Evolutionary conservation across 2,797 vertebrate species (phyloP).

Genomic region (Peromyscus aztecus): DNA sequence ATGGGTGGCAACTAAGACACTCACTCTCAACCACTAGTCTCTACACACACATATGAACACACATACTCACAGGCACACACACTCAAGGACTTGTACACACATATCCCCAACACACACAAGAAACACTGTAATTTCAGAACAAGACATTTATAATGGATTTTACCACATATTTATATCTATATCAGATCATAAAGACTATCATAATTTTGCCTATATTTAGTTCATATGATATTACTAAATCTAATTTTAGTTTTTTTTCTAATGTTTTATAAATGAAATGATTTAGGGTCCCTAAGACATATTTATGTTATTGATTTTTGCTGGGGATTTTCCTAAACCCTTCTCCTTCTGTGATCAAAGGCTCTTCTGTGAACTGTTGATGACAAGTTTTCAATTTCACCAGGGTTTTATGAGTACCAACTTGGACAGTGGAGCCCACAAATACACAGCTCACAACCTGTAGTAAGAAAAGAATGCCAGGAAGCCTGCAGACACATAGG

Average conservation of each 20-base stretch:
- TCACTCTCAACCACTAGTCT: background rate
- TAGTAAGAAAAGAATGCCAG: background rate
- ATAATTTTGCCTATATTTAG: background rate
- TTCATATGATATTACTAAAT: background rate
- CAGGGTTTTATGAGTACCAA: background rate
- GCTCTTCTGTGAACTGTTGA: conserved; percentile 17
- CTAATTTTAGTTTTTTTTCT: conserved; percentile 26
- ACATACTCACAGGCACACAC: background rate
- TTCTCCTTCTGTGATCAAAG: background rate
- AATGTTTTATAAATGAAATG: conserved; percentile 33
- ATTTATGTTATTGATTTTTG: background rate
- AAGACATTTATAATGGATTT: conserved; percentile 78
- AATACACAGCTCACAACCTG: background rate
- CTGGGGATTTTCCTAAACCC: conserved; percentile 11
- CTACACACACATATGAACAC: background rate
- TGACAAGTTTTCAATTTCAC: background rate
- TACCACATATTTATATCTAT: conserved; percentile 62
- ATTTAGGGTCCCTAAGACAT: background rate
- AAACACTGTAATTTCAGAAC: conserved; percentile 68
- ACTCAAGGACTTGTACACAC: background rate
- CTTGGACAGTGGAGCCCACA: background rate
- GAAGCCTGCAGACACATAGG: background rate
- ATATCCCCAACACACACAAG: background rate
- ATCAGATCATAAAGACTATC: conserved; percentile 3
- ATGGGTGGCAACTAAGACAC: background rate